Evolutionary conservation across 2,113 vertebrate species (phyloP).

Genomic region (Tylochromis polylepis): DNA sequence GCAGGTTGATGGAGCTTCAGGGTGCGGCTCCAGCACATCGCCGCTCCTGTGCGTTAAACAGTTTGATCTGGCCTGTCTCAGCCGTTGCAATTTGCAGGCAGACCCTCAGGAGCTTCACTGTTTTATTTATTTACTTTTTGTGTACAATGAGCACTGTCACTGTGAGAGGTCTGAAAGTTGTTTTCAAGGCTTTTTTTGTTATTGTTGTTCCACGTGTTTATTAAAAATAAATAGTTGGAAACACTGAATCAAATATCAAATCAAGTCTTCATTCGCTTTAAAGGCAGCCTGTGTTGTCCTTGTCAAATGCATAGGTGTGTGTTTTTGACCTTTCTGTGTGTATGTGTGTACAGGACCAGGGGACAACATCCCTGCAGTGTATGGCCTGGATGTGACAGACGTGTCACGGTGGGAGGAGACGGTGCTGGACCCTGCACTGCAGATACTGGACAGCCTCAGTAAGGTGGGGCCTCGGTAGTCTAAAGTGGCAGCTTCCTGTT

Average conservation of each 20-base stretch:
- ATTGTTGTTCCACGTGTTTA: neutral
- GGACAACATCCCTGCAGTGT: slow-evolving; percentile 80
- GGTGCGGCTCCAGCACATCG: slow-evolving; percentile 48
- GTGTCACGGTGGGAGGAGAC: slow-evolving; percentile 81
- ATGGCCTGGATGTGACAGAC: slow-evolving; percentile 87
- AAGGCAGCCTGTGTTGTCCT: neutral
- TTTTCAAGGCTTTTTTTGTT: neutral
- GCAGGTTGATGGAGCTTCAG: slow-evolving; percentile 65
- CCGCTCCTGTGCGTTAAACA: slow-evolving; percentile 9
- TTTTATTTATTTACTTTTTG: neutral
- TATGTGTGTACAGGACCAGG: slow-evolving; percentile 78
- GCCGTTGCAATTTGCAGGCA: neutral
- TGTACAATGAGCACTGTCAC: neutral
- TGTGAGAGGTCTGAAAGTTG: neutral
- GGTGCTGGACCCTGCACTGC: slow-evolving; percentile 85
- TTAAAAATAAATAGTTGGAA: neutral
- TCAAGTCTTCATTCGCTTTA: neutral
- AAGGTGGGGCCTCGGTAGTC: slow-evolving; percentile 75
- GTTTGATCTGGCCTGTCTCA: neutral
- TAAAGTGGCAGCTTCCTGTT: neutral
- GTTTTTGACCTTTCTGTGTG: neutral
- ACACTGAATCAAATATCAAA: neutral
- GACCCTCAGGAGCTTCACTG: neutral
- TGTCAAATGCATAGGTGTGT: neutral
- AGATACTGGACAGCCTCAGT: slow-evolving; percentile 84